Base-by-base conservation (phyloP, 2,888 invertebrate species). In the Epiblema foenella region DNA sequence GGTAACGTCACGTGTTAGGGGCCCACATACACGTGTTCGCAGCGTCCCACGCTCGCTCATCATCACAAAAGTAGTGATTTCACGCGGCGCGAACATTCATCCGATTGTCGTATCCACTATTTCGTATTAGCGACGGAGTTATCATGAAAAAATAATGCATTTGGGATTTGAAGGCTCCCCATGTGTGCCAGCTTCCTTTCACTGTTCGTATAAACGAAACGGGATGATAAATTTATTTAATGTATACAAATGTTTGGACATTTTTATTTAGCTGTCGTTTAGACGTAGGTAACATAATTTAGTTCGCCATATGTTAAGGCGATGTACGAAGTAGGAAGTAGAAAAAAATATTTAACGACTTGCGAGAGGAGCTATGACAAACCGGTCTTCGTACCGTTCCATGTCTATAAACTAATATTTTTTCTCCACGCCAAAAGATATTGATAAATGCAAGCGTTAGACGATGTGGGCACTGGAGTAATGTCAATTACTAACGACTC, bases 211-310 rank as follows among this genome's bases (percentile, higher is more conserved):
- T 85, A 87, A 88, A 90, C 86, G 89, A 88, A 89, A 89, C 86
- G 86, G 86, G 87, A 93, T 93, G 92, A 93, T 93, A 93, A 93
- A 93, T 93, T 93, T 92, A 89, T 93, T 91, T 91, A 90, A 93
- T 91, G 92, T 91, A 92, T 93, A 93, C 93, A 93, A 93, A 93
- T 93, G 91, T 93, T 93, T 93, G 90, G 93, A 93, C 93, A 93
- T 92, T 93, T 93, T 93, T 93, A 93, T 92, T 93, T 91, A 85
- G 88, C 88, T 91, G 92, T 89, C 91, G 89, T 87, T 92, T 91
- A 90, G 84, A 87, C 86, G 89, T 90, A 91, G 91, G 90, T 91
- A 90, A 91, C 90, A 90, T 93, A 91, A 93, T 93, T 93, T 90
- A 91, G 91, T 88, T 89, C 87, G 86, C 93, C 93, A 93, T 93